Conservation (phyloP, 2,888 invertebrate genomes). For the Apodemia duryi region DNA sequence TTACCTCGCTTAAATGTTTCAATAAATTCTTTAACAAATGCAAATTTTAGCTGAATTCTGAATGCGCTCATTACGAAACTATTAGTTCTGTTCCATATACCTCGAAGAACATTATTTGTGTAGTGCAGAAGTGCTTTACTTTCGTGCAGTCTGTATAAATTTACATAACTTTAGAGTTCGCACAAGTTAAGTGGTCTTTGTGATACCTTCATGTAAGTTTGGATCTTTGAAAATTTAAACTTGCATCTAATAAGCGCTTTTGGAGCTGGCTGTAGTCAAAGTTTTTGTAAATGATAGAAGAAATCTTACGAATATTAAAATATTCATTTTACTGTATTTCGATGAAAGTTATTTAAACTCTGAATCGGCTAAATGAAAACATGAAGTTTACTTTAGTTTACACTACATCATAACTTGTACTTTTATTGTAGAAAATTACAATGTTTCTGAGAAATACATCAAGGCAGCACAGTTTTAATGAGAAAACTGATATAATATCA, state of each 20-base stretch:
- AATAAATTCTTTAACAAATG: not conserved
- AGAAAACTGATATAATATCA: no score
- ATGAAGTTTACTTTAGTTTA: no score
- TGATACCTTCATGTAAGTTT: conserved; percentile 28
- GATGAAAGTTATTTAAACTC: no score
- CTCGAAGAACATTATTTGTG: conserved; percentile 14
- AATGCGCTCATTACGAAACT: conserved; percentile 17
- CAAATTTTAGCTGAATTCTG: conserved; percentile 6
- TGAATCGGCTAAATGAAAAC: no score
- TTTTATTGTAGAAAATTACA: no score
- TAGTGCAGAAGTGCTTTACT: conserved; percentile 24
- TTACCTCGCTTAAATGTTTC: not conserved
- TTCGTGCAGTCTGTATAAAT: conserved; percentile 45
- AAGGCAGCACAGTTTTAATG: no score
- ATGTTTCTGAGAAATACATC: no score
- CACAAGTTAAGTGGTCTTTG: conserved; percentile 28
- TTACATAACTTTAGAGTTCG: conserved; percentile 43
- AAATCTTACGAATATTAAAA: not conserved
- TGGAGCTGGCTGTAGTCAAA: not conserved
- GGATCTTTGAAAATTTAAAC: conserved; percentile 23
- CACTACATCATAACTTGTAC: no score
- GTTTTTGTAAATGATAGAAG: not conserved
- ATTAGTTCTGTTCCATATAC: conserved; percentile 13
- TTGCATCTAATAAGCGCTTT: conserved; percentile 18
- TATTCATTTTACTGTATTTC: no score